A percentile compares a stretch with the other conserved stretches of the same genome.
phyloP scores from a whole-genome alignment of 2,888 invertebrate genomes.

The Junonia oenone region DNA sequence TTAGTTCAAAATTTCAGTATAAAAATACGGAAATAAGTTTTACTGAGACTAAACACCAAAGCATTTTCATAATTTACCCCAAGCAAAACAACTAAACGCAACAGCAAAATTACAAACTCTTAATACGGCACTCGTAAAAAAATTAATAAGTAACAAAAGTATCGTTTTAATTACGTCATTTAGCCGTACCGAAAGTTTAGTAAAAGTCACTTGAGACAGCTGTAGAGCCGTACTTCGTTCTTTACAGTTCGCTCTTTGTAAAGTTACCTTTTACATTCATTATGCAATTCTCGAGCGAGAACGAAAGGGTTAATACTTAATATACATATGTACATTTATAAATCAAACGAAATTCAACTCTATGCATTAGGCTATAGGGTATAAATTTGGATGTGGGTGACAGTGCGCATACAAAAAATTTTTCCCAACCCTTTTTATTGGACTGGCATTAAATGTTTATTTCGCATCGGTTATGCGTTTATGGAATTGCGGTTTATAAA shows the following conservation, averaged over 20 bases:
- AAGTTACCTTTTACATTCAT: conserved; percentile 26
- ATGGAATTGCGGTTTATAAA: conserved; percentile 4
- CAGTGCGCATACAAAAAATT: neutral
- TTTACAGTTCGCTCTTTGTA: conserved; percentile 19
- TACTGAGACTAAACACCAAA: no score
- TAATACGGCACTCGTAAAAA: neutral
- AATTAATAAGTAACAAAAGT: conserved; percentile 2
- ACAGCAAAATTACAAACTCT: neutral
- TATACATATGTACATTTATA: neutral
- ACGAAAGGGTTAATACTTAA: conserved; percentile 1
- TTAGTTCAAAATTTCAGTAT: no score
- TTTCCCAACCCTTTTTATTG: conserved; percentile 1
- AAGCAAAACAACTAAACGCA: neutral
- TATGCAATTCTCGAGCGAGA: conserved; percentile 17
- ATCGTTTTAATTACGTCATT: conserved; percentile 26
- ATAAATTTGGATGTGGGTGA: neutral
- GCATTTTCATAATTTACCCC: no score
- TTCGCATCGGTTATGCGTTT: conserved; percentile 2
- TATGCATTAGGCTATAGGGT: no score
- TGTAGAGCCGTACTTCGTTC: conserved; percentile 19
- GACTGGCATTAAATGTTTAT: neutral
- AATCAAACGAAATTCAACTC: neutral
- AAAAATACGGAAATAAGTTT: no score
- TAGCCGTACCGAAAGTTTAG: conserved; percentile 16
- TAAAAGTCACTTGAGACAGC: conserved; percentile 26